Evolutionary conservation across 2,797 vertebrate genomes (phyloP).

Genomic region (Poeciliopsis infans): DNA sequence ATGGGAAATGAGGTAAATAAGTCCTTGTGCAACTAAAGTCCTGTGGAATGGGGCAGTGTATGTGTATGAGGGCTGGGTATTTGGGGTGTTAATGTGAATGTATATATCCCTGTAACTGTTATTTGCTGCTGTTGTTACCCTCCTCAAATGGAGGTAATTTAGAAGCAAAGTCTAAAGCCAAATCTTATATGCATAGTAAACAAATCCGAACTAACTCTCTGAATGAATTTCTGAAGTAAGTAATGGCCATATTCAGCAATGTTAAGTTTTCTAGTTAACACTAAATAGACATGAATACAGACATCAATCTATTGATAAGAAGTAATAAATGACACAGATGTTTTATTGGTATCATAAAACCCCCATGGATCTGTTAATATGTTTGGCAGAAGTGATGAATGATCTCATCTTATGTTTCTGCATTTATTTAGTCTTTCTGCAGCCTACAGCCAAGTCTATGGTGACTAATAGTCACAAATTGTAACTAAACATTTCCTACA

Average conservation of each 20-base stretch:
- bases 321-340: not conserved
- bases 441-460: not conserved
- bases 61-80: too few relatives aligned
- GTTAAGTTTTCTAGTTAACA: not conserved
- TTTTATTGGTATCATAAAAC: not conserved
- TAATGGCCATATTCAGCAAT: not conserved
- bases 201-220: not conserved
- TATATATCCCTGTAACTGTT: not conserved
- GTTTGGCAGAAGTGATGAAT: not conserved
- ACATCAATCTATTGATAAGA: not conserved
- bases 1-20: not conserved
- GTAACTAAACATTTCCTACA: not conserved
- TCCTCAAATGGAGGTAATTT: not conserved
- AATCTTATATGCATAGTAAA: not conserved
- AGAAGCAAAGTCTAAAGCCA: not conserved
- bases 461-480: not conserved
- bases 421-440: not conserved
- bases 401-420: not conserved
- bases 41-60: too few relatives aligned
- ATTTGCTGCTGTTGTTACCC: not conserved
- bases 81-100: too few relatives aligned
- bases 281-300: not conserved
- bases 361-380: not conserved
- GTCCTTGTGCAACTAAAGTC: too few relatives aligned
- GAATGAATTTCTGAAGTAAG: not conserved